Evolutionary conservation across 1,140 invertebrate genomes (phyloP), one percentile per base, ranked within the genome.

Genomic region (Tetragnatha versicolor): DNA sequence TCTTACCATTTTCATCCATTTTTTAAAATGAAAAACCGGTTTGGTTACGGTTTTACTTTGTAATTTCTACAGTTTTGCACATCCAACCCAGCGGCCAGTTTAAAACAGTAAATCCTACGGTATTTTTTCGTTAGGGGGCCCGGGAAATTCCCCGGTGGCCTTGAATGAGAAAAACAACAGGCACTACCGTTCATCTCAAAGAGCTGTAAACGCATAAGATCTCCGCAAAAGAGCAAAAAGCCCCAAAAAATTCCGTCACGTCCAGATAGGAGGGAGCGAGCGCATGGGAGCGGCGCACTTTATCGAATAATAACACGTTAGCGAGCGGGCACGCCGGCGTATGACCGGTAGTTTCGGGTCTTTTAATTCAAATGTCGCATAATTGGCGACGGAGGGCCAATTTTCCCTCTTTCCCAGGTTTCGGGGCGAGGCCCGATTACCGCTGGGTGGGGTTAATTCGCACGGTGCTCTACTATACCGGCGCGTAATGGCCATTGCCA

Each of bases 281-380:
- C 35, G 61, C 39, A 47, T 17, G 12, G 42, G 61, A n/a, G n/a
- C n/a, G n/a, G n/a, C n/a, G n/a, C n/a, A 20, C 2, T 63, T 60
- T 63, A 75, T 75, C 72, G 37, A 75, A 75, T 75, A 75, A 75
- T 75, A 75, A 75, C 42, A 75, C 72, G 72, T 63, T 51, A 20
- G 49, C 9, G 49, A 17, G 6, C 2, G 20, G 9, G 49, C 68
- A 47, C 22, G 45, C 29, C 39, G 22, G 72, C 72, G 72, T 75
- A 75, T 75, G 55, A 45, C 72, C 72, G 72, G 72, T 75, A 75
- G 72, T 75, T 75, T 75, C 45, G 7, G 35, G 72, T 49, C 72
- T 75, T 70, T 70, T 70, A 70, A 70, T 70, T 70, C 68, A 63
- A 75, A 75, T 75, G 72, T 75, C 72, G 72, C 72, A 63, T 75